phyloP scores from a whole-genome alignment of 2,888 invertebrate species.

The Synergus gifuensis region DNA sequence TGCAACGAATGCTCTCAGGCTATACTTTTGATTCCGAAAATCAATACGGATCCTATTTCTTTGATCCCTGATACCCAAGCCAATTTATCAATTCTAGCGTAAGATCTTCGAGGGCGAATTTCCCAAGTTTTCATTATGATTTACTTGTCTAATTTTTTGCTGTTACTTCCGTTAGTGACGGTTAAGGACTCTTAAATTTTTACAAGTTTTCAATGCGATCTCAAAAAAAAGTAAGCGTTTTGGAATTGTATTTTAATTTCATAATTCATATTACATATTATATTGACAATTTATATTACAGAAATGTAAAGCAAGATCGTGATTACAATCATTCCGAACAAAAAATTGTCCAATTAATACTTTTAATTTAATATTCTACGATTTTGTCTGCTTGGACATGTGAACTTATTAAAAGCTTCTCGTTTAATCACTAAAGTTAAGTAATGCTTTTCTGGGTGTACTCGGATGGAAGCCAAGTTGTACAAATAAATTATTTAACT shows the following conservation, averaged over 20 bases:
- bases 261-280: no score
- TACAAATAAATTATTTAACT: no score
- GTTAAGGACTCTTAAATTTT: neutral
- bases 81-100: conserved; percentile 53
- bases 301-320: no score
- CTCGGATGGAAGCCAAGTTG: no score
- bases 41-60: conserved; percentile 16
- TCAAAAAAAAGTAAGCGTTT: neutral
- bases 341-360: no score
- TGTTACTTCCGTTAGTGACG: neutral
- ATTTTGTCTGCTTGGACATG: no score
- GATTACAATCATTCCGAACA: no score
- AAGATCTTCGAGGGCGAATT: conserved; percentile 51
- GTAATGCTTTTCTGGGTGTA: no score
- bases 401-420: no score
- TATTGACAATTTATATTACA: no score
- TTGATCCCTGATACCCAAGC: conserved; percentile 6
- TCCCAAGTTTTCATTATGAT: conserved; percentile 46
- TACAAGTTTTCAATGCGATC: neutral
- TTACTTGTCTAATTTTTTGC: neutral
- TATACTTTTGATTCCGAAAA: conserved; percentile 34
- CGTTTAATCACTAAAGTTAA: no score
- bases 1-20: conserved; percentile 37
- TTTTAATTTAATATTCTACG: no score
- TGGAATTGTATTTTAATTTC: neutral